These are phyloP conservation scores for Tenebrio molitor DNA, from an alignment of 1,140 invertebrate genomes.

Conservation along the genomic window DNA sequence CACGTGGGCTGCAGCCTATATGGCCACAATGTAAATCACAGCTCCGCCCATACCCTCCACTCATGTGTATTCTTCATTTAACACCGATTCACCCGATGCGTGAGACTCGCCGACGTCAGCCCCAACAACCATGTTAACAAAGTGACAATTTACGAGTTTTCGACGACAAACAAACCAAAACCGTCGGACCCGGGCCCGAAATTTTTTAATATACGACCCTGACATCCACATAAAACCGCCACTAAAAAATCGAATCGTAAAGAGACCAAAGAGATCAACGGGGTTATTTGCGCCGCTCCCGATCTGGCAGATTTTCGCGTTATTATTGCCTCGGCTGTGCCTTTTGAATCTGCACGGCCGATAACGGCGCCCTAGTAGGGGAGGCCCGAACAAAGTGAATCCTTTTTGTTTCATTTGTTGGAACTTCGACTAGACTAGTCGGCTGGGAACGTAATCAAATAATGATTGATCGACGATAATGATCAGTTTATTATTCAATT, in stretches of 20 bases:
- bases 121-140: too few species aligned
- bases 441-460: not conserved
- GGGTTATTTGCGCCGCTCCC: constrained; percentile 26
- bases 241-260: constrained; percentile 32
- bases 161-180: too few species aligned
- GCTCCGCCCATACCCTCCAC: too few species aligned
- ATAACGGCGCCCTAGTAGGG: constrained; percentile 19
- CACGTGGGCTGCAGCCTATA: too few species aligned
- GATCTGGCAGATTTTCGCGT: constrained; percentile 3
- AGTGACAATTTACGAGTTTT: too few species aligned
- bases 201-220: constrained; percentile 4
- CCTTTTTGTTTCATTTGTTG: too few species aligned
- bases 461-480: constrained; percentile 34
- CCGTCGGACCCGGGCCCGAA: not conserved
- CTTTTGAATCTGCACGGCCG: not conserved
- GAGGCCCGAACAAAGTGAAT: not conserved
- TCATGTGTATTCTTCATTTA: too few species aligned
- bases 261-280: constrained; percentile 21
- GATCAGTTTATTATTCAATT: constrained; percentile 29
- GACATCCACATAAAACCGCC: constrained; percentile 24
- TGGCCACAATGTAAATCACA: too few species aligned
- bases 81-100: too few species aligned
- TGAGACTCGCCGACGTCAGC: too few species aligned
- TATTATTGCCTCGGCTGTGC: constrained; percentile 2
- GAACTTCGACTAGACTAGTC: too few species aligned